Evolutionary conservation across 2,888 invertebrate species (phyloP), one percentile per base, ranked within the genome.

Genomic region (Oithona nana): DNA sequence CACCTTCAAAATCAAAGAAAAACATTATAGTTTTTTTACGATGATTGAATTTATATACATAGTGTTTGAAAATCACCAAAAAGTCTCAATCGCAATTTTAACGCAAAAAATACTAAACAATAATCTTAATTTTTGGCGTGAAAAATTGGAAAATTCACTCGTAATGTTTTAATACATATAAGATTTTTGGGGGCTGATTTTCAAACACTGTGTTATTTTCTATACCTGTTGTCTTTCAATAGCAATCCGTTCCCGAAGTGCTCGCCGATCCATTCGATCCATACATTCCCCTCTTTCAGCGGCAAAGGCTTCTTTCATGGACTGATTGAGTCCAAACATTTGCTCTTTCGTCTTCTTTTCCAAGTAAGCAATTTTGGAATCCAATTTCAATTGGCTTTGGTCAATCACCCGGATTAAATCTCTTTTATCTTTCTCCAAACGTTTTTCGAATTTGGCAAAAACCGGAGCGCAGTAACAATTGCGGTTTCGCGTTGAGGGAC

Each of bases 401-500:
- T 86, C 83, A 31, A 88, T 83, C 68, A 82, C 81, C 64, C 82
- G 80, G 71, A 88, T 81, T 67, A 88, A 71, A 68, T 87, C 86
- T 65, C 83, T 81, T 68, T 86, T 85, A 69, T 87, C 86, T 67
- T 82, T 80, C 68, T 86, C 86, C 59, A 92, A 68, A 63, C 72
- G 69, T 66, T 86, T 83, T 71, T 92, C 89, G 74, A 93, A 82
- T 67, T 88, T 86, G 65, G 86, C 81, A 71, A 93, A 85, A 73
- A 90, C 83, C 0, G 93, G 93, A 0, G 87, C 88, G 71, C 94
- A 94, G 71, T 88, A 89, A 73, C 90, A 92, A 0, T 87, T 86
- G 72, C 89, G 88, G 0, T 90, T 89, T 1, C 88, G 84, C 0
- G 93, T 92, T n/a, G 92, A 83, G 0, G 93, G 93, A 1, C 93